Evolutionary conservation across 2,113 vertebrate species (phyloP).

Genomic region (crab-eating macaque (Macaca fascicularis)): DNA sequence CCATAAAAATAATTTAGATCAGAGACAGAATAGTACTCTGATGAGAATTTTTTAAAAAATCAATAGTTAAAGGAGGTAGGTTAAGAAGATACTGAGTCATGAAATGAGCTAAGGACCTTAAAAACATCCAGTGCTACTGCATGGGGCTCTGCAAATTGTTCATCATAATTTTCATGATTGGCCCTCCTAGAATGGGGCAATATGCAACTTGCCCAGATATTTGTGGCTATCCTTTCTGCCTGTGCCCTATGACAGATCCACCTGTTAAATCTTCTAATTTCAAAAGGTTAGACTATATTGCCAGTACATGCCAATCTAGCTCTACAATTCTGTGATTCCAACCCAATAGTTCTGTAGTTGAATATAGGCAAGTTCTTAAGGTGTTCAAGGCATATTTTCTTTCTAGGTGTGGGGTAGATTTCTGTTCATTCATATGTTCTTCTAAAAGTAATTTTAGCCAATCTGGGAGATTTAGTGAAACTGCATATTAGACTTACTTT

Average conservation of each 20-base stretch:
- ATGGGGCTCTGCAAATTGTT: neutral
- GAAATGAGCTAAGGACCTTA: neutral
- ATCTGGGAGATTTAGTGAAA: neutral
- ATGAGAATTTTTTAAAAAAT: neutral
- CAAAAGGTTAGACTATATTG: neutral
- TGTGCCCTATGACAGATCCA: neutral
- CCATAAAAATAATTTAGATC: neutral
- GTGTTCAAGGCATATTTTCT: neutral
- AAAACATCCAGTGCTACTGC: neutral
- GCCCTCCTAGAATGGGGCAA: neutral
- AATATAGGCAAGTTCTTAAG: neutral
- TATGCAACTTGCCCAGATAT: neutral
- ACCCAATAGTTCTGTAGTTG: neutral
- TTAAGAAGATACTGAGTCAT: neutral
- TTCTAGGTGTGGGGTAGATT: neutral
- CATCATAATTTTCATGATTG: neutral
- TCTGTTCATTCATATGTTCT: neutral
- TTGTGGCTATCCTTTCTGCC: neutral
- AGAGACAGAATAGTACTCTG: neutral
- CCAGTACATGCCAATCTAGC: neutral
- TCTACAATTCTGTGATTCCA: neutral
- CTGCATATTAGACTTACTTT: neutral
- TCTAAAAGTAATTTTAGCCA: neutral
- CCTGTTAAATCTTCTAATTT: neutral
- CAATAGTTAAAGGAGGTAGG: neutral